Base-by-base conservation (phyloP, 2,797 vertebrate species). In the Poliocrania exsul region DNA sequence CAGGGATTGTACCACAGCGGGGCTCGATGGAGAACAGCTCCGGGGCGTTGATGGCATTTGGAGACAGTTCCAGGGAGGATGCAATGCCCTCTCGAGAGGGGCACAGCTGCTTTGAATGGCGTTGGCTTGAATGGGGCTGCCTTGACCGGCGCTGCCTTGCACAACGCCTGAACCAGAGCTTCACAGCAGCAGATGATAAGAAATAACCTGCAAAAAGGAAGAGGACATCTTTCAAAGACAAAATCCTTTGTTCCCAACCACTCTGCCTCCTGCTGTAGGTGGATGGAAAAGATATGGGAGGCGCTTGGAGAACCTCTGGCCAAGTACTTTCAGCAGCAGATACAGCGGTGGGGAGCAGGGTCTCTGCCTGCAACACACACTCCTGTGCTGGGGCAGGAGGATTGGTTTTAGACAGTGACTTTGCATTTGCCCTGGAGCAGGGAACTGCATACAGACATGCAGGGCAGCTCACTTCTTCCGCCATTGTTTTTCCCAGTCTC, bases 21-120 rank as follows among this genome's bases (percentile, higher is more conserved):
- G 99, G 99, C 61, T 98, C 98, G 18, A 99, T 84, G 1, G 81
- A 98, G 97, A 99, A 98, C 5, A 98, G 95, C 0, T 86, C 66
- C 0, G 72, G 37, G 44, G 96, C 69, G 14, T 88, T 79, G 23
- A 74, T 20, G 1, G 95, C 67, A 0, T 79, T 88, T 64, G 97
- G 73, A 28, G 94, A 77, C 1, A 98, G 96, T 28, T 80, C 87
- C 62, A 95, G 64, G 33, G 96, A 84, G 20, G 98, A 96, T 13
- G 64, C 38, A 24, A 93, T 10, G 2, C 88, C 98, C 44, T 97
- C 13, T 29, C 6, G 10, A 28, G 28, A 7, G 12, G 8, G 97
- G 78, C 56, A 67, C 1, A 97, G 97, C 53, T 82, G 91, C 49
- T 88, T 90, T 0, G 74, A 91, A 38, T 88, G 71, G 19, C 61